Base-by-base conservation (phyloP, 2,797 vertebrate species). In the Microctenopoma lineatum region DNA sequence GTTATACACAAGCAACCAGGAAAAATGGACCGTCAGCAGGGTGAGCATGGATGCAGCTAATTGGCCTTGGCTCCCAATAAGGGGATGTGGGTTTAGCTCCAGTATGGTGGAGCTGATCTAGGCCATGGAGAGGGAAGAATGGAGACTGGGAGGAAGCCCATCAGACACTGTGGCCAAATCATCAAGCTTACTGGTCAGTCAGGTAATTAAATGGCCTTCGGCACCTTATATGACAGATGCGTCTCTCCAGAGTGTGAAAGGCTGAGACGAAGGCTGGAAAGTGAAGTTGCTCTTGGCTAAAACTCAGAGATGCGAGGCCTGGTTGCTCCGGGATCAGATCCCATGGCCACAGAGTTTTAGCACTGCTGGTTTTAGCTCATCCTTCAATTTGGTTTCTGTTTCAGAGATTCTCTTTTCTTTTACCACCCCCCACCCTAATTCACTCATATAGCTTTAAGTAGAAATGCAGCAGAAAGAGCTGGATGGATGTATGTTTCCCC, bases 311-410 rank as follows among this genome's bases (percentile, higher is more conserved):
- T 80, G 73, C 82, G 81, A 13, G 59, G 77, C 76, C 72, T 77
- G 80, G 84, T 75, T 81, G 54, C 71, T 79, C 46, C 5, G 9
- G 70, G 79, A 75, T 70, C 44, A 67, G 14, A 68, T 89, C 71
- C 78, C 55, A 61, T 15, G 72, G 79, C 82, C 57, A 5, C 80
- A 74, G 73, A 47, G 81, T 81, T 92, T 87, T 86, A 90, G 87
- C 75, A 36, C 75, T 70, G 77, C 77, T 90, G 90, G 89, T 91
- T 92, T 91, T 90, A 89, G 85, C 81, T 87, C 79, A 87, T 90
- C 89, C 88, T 90, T 91, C 86, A 92, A 90, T 92, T 91, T 91
- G 63, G 58, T 79, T 85, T 90, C 84, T 89, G 81, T 92, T 88
- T 87, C 59, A 38, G 77, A 77, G 62, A 66, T 41, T 70, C 76